phyloP scores from a whole-genome alignment of 2,888 invertebrate species.

The Heteromyza rotundicornis region DNA sequence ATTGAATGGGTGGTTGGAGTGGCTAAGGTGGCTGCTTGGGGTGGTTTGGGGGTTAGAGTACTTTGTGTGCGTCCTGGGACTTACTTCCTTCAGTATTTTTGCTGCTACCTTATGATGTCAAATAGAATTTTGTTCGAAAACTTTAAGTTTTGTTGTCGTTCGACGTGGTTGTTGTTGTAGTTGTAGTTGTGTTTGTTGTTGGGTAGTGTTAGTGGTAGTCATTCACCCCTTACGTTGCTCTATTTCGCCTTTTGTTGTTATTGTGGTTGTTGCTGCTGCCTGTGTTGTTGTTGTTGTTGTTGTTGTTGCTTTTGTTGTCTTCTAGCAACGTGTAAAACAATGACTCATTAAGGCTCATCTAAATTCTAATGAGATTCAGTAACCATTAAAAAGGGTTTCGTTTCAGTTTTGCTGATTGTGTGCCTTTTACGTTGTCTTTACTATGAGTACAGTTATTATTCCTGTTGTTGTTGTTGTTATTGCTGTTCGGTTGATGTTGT shows the following conservation, averaged over 20 bases:
- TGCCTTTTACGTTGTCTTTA: neutral
- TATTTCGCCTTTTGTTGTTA: slow-evolving; percentile 29
- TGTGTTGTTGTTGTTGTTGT: slow-evolving; percentile 5
- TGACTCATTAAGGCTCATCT: slow-evolving; percentile 63
- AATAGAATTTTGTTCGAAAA: neutral
- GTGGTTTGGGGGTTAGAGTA: neutral
- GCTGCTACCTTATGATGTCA: neutral
- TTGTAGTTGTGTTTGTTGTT: slow-evolving; percentile 16
- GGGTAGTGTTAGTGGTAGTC: slow-evolving; percentile 15
- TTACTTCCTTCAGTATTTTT: neutral
- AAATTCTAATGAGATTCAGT: slow-evolving; percentile 63
- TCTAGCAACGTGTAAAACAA: slow-evolving; percentile 56
- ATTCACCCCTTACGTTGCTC: slow-evolving; percentile 38
- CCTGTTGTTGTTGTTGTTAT: neutral
- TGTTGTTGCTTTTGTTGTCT: slow-evolving; percentile 34
- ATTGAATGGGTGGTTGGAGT: neutral
- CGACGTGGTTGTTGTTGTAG: slow-evolving; percentile 7
- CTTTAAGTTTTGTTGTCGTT: slow-evolving; percentile 6
- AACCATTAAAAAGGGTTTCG: slow-evolving; percentile 51
- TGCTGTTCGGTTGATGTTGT: neutral
- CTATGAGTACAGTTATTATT: too few relatives aligned
- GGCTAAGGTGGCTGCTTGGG: neutral
- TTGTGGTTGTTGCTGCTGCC: slow-evolving; percentile 39
- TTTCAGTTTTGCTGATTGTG: slow-evolving; percentile 1
- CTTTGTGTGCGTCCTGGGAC: neutral